Percentiles rank a stretch among this genome's conserved stretches.
Evolutionary conservation across 2,888 invertebrate genomes (phyloP).

Genomic region (Lottia scabra): DNA sequence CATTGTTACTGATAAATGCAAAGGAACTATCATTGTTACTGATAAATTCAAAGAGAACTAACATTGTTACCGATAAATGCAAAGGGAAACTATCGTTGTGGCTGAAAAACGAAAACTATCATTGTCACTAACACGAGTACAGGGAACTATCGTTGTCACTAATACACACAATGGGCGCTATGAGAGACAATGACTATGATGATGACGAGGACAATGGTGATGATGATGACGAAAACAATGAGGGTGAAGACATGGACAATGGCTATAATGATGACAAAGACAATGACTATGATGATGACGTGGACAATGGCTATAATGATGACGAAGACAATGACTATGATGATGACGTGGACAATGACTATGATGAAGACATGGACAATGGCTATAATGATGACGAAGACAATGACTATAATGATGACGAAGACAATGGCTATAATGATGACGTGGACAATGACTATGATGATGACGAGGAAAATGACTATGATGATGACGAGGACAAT

Average conservation of each 20-base stretch:
- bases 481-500: not conserved
- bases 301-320: not conserved
- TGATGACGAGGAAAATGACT: not conserved
- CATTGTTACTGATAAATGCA: too few species aligned
- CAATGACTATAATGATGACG: not conserved
- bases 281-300: not conserved
- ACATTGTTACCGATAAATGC: too few species aligned
- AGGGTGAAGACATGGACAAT: not conserved
- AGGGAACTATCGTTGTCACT: too few species aligned
- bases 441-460: not conserved
- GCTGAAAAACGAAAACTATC: too few species aligned
- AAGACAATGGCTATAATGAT: not conserved
- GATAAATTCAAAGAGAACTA: too few species aligned
- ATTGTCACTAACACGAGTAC: too few species aligned
- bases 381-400: not conserved
- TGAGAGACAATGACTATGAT: not conserved
- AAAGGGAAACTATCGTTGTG: too few species aligned
- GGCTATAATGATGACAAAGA: not conserved
- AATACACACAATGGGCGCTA: not conserved
- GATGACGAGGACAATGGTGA: not conserved
- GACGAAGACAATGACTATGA: not conserved
- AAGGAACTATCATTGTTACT: too few species aligned
- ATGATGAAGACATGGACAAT: not conserved
- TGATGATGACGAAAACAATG: not conserved
- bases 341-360: not conserved